Percentiles rank a stretch among this genome's conserved stretches.
Conservation (phyloP, 92 coral and sea anemone genomes). For the Porites rus region DNA sequence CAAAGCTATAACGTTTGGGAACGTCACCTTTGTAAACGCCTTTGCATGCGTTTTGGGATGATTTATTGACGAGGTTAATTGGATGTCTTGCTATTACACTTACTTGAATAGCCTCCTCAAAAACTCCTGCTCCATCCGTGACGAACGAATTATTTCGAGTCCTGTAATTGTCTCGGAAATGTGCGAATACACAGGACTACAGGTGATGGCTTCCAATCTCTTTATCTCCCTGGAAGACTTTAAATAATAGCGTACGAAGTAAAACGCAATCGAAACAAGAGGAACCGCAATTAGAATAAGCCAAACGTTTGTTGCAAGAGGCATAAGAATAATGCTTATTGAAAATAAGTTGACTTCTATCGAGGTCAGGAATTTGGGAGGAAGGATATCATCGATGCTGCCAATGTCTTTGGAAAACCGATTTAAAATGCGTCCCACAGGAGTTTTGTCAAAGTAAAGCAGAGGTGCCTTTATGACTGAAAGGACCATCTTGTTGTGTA, state of each 20-base stretch:
- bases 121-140: constrained; percentile 12
- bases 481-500: constrained; percentile 48
- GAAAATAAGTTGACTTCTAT: constrained; percentile 12
- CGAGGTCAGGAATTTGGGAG: background rate
- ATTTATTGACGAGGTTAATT: no score
- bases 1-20: no score
- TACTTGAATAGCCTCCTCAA: constrained; percentile 36
- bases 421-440: constrained; percentile 45
- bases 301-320: constrained; percentile 17
- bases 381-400: constrained; percentile 14
- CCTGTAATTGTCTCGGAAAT: constrained; percentile 50
- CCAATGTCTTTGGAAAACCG: constrained; percentile 46
- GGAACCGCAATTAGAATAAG: constrained; percentile 45
- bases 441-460: constrained; percentile 53
- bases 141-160: constrained; percentile 49
- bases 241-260: constrained; percentile 60
- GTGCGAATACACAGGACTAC: constrained; percentile 64
- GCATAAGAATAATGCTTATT: background rate
- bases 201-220: constrained; percentile 61
- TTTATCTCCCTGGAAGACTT: constrained; percentile 67
- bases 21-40: background rate
- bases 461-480: constrained; percentile 31
- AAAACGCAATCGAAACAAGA: constrained; percentile 29
- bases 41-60: background rate
- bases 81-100: no score